Conservation (phyloP, 2,113 vertebrate genomes). For the Elephas maximus region DNA sequence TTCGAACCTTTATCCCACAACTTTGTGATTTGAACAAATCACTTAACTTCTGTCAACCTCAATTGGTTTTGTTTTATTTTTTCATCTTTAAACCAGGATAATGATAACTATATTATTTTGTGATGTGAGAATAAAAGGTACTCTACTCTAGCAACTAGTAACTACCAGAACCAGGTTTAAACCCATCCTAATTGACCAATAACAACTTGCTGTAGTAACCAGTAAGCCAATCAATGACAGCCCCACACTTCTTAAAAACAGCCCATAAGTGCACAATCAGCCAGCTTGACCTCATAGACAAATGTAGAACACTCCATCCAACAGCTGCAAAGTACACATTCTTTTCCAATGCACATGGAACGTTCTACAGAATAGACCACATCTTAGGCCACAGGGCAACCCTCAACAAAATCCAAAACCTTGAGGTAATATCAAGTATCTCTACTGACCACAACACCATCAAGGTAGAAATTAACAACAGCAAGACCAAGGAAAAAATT, state of each 20-base stretch:
- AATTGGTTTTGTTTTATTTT: neutral
- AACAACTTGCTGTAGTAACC: neutral
- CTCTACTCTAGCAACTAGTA: neutral
- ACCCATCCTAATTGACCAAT: neutral
- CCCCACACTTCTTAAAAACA: neutral
- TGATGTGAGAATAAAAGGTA: neutral
- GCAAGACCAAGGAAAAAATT: too few relatives aligned
- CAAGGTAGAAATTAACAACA: too few relatives aligned
- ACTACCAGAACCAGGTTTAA: neutral
- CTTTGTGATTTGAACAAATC: neutral
- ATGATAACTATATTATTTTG: neutral
- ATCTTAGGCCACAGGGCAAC: too few relatives aligned
- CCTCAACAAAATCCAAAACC: too few relatives aligned
- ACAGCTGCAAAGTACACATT: too few relatives aligned
- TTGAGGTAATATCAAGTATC: too few relatives aligned
- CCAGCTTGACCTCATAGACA: too few relatives aligned
- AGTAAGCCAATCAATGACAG: neutral
- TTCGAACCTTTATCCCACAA: neutral
- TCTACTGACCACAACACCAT: too few relatives aligned
- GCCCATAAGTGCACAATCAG: too few relatives aligned
- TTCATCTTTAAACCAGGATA: neutral
- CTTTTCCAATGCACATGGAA: too few relatives aligned
- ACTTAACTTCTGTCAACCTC: neutral
- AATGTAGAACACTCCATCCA: too few relatives aligned
- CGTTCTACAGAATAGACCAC: too few relatives aligned